Percentiles rank a stretch among this genome's conserved stretches.
phyloP scores from a whole-genome alignment of 2,797 vertebrate genomes.

The Gorsachius magnificus region DNA sequence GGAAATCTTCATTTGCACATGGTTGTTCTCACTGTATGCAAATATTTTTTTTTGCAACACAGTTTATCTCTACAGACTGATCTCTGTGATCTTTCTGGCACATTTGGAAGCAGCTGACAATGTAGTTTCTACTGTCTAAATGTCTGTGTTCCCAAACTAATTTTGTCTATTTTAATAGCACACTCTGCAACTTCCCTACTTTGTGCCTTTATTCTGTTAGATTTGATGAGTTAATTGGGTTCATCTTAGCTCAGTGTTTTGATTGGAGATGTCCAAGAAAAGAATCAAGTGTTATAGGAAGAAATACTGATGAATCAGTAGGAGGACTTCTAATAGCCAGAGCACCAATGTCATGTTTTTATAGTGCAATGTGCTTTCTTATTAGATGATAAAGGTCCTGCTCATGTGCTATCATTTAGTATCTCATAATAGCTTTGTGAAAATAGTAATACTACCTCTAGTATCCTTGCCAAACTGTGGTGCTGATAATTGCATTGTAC shows the following conservation, averaged over 20 bases:
- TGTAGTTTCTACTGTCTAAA: neutral
- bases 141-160: neutral
- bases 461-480: neutral
- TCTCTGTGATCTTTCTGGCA: slow-evolving; percentile 46
- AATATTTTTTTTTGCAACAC: neutral
- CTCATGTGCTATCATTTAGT: neutral
- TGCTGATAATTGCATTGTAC: neutral
- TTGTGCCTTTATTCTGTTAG: neutral
- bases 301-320: neutral
- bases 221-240: neutral
- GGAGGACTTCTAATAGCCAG: neutral
- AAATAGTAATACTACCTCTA: neutral
- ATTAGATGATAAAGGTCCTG: neutral
- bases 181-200: neutral
- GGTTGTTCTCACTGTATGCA: slow-evolving; percentile 18
- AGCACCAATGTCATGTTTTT: neutral
- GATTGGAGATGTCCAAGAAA: neutral
- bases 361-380: neutral
- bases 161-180: neutral
- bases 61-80: slow-evolving; percentile 28
- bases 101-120: slow-evolving; percentile 43
- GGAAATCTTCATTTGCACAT: slow-evolving; percentile 4
- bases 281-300: neutral
- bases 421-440: neutral
- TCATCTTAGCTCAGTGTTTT: neutral